Base-by-base conservation (phyloP, 2,797 vertebrate genomes). In the Gephyroberyx darwinii region DNA sequence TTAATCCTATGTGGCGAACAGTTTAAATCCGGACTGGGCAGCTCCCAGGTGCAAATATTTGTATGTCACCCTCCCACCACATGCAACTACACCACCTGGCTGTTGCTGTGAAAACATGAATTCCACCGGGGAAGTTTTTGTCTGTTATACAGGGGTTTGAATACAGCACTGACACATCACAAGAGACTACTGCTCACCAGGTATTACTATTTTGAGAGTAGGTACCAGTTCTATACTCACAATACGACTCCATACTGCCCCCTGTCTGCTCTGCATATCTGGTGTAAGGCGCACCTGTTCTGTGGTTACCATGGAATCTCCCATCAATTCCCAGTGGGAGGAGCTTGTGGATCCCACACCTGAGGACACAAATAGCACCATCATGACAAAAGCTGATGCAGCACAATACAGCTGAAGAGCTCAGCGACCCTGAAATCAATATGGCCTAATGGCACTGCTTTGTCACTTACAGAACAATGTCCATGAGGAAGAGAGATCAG, bases 251-350 rank as follows among this genome's bases (percentile, higher is more conserved):
- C 97, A 99, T 9, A 99, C 91, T 20, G 96, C 96, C 82, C 97
- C 97, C 92, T 96, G 96, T 77, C 96, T 94, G 93, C 97, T 98
- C 88, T 98, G 96, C 92, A 93, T 88, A 85, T 98, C 97, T 47
- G 96, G 94, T 48, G 97, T 99, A 71, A 99, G 96, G 22, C 97
- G 96, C 83, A 98, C 94, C 86, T 96, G 95, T 26, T 98, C 96
- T 0, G 96, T 95, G 85, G 96, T 98, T 84, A 98, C 94, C 94
- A 99, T 97, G 81, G 96, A 92, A 75, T 96, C 96, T 19, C 97
- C 97, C 94, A 94, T 93, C 85, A 99, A 89, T 78, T 98, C 97
- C 97, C 97, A 99, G 69, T 96, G 92, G 60, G 96, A 96, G 56
- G 96, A 96, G 58, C 94, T 89, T 50, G 92, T 89, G 1, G 96